These are phyloP conservation scores for Misgurnus mizolepis DNA, from an alignment of 2,113 vertebrate genomes.

Conservation along the genomic window DNA sequence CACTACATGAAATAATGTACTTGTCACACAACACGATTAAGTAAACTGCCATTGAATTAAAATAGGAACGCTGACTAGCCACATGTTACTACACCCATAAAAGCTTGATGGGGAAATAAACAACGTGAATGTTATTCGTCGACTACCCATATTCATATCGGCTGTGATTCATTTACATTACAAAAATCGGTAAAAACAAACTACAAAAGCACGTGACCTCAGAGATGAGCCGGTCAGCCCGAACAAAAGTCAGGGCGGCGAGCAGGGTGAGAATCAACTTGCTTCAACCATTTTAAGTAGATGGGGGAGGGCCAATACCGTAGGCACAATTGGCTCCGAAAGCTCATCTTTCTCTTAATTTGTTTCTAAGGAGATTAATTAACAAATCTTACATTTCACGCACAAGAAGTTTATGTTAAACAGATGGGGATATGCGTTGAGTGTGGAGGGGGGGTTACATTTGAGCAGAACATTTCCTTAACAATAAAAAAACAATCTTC, in stretches of 20 bases:
- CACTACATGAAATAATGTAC: background rate
- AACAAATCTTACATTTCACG: constrained; percentile 61
- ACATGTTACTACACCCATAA: background rate
- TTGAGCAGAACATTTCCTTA: constrained; percentile 80
- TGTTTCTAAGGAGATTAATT: constrained; percentile 57
- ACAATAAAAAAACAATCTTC: constrained; percentile 81
- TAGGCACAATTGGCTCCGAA: constrained; percentile 66
- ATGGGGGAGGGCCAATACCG: constrained; percentile 63
- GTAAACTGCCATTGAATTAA: too few relatives aligned
- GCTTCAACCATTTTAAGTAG: constrained; percentile 73
- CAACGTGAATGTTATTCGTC: background rate
- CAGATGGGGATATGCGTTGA: constrained; percentile 21
- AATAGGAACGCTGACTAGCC: too few relatives aligned
- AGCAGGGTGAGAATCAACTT: constrained; percentile 32
- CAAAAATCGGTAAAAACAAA: constrained; percentile 28
- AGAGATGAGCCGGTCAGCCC: constrained; percentile 28
- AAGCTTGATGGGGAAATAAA: background rate
- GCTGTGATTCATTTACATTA: background rate
- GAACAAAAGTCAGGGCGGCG: constrained; percentile 40
- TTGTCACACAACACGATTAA: background rate
- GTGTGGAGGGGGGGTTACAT: constrained; percentile 59
- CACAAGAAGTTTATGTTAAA: constrained; percentile 68
- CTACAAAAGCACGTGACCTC: constrained; percentile 32
- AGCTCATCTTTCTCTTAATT: constrained; percentile 54
- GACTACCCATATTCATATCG: background rate